Evolutionary conservation across 2,888 invertebrate species (phyloP).

Genomic region (Neoitamus cyanurus): DNA sequence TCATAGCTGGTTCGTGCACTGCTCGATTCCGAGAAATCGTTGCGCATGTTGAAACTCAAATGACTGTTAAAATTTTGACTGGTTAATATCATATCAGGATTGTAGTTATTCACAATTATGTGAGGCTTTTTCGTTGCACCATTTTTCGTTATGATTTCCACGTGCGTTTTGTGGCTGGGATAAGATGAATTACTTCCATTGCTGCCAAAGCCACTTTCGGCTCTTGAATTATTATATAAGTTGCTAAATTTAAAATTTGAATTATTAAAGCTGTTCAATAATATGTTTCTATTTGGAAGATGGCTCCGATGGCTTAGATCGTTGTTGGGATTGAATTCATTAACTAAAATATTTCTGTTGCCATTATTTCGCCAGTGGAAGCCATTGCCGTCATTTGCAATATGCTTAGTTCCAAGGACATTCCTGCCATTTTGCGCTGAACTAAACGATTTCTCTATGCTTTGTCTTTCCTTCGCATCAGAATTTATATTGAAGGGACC

Average conservation of each 20-base stretch:
- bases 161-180: conserved; percentile 76
- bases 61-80: conserved; percentile 53
- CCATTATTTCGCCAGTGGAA: conserved; percentile 57
- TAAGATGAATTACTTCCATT: conserved; percentile 62
- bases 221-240: conserved; percentile 49
- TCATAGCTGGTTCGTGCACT: conserved; percentile 68
- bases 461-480: conserved; percentile 57
- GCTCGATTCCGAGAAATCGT: conserved; percentile 54
- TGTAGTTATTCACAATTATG: conserved; percentile 72
- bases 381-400: conserved; percentile 55
- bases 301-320: conserved; percentile 53
- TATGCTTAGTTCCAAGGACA: conserved; percentile 40
- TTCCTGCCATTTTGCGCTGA: conserved; percentile 32
- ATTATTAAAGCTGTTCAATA: conserved; percentile 52
- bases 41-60: conserved; percentile 53
- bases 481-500: conserved; percentile 66
- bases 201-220: conserved; percentile 55
- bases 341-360: conserved; percentile 66
- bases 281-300: conserved; percentile 50
- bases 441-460: conserved; percentile 9
- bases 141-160: conserved; percentile 75
- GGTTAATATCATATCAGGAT: conserved; percentile 64
- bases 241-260: conserved; percentile 51
- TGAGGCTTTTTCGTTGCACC: conserved; percentile 74
- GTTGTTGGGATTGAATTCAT: conserved; percentile 63